Base-by-base conservation (phyloP, 2,797 vertebrate species). In the Spondyliosoma cantharus region DNA sequence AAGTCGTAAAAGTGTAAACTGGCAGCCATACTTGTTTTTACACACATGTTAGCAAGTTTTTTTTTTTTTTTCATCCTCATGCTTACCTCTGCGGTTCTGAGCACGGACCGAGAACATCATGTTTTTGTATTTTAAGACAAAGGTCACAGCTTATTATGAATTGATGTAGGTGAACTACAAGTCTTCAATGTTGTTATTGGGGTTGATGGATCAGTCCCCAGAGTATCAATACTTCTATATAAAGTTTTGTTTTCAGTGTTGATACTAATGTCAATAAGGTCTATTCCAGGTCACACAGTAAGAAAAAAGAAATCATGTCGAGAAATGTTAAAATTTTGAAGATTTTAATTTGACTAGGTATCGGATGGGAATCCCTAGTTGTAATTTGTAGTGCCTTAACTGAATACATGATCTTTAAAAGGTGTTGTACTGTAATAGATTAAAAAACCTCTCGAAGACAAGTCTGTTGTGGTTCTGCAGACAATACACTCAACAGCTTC, bases 401-500 rank as follows among this genome's bases (percentile, higher is more conserved):
- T 37, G 52, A 57, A 69, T 19, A 24, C 20, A 37, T 19, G 8
- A 16, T 22, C 16, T 48, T 48, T 24, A 15, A 22, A 53, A 2
- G 52, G 37, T 32, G 15, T 5, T 42, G 14, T 42, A 20, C 8
- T 27, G 46, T 53, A 20, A 15, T 2, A 52, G 3, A 29, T 13
- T 32, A 16, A 17, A 29, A 16, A 57, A 1, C 17, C 13, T 22
- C 14, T 61, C 24, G 16, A 14, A 22, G 9, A 66, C 20, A 17
- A 32, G 17, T 29, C 54, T 57, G 15, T 17, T 9, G 7, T 29
- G 16, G 1, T 32, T 37, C 32, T 20, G 16, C 43, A 59, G 56
- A 68, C 68, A 24, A 60, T 17, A 81, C 27, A 65, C 22, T 37
- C 46, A 42, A 15, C 24, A n/a, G 37, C 15, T 19, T 56, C 60